Evolutionary conservation across 2,888 invertebrate species (phyloP), one percentile per base, ranked within the genome.

Genomic region (Barypeithes pellucidus): DNA sequence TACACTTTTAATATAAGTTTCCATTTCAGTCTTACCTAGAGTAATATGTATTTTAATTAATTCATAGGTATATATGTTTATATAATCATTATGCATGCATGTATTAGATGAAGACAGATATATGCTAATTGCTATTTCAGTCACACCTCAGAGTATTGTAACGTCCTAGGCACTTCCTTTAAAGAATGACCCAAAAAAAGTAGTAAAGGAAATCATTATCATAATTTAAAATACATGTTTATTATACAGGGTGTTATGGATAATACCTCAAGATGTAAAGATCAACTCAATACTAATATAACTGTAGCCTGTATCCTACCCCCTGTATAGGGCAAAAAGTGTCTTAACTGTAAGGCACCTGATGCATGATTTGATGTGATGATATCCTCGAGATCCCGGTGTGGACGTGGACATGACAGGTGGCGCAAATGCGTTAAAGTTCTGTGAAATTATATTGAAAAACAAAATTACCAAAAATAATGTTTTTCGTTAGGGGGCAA

Each of bases 151-250:
- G 12, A 39, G 16, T 41, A 33, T 20, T 29, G 22, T 68, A 68
- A 61, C 68, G 68, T 68, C 50, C 50, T 52, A 67, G 14, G 39
- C 67, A 63, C 14, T 66, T 66, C 65, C 65, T 66, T 66, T 54
- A 14, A 52, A 52, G 20, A 14, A 47, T 36, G n/a, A 18, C 11
- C 54, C 47, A 24, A 39, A 66, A 54, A 54, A 24, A 41, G 50
- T 36, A 18, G 16, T 22, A 72, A 18, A 72, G 72, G 72, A 72
- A 72, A 72, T 72, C 16, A 72, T 72, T 72, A 67, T 41, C 66
- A 72, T 72, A 59, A 67, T 67, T 72, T 65, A 63, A 71, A 71
- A 69, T 65, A 65, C 16, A 18, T 9, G 20, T n/a, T 41, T 68
- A 60, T 22, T 70, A 65, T 63, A 47, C 47, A 18, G 47, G 1